Evolutionary conservation across 2,797 vertebrate genomes (phyloP).

Genomic region (Sebastes taczanowskii): DNA sequence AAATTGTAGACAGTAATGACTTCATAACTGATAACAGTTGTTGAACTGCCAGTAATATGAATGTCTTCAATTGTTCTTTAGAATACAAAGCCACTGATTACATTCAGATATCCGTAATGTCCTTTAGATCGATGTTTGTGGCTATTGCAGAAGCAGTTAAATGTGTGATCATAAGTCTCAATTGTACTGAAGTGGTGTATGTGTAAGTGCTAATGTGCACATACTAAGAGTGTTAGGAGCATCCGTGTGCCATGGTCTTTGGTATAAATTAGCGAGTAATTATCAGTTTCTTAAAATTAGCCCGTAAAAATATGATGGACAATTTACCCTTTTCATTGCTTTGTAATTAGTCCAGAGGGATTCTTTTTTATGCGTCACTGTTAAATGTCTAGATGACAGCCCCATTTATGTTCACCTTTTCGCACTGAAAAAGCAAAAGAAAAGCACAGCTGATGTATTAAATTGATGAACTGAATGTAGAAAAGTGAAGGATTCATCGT

Average conservation of each 20-base stretch:
- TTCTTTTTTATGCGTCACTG: background rate
- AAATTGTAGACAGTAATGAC: constrained; percentile 29
- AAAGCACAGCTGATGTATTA: background rate
- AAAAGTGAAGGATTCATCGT: background rate
- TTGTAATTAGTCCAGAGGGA: constrained; percentile 29
- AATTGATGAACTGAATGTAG: background rate
- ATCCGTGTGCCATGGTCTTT: background rate
- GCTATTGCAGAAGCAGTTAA: background rate
- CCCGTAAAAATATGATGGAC: constrained; percentile 1
- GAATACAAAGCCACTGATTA: background rate
- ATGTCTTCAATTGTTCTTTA: background rate
- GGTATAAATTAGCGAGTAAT: background rate
- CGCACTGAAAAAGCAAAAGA: background rate
- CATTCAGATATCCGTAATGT: background rate
- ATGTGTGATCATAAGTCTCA: background rate
- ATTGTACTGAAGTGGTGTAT: background rate
- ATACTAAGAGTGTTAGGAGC: background rate
- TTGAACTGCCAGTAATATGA: background rate
- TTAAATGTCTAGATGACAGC: constrained; percentile 8
- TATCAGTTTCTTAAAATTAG: constrained; percentile 2
- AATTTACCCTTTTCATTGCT: constrained; percentile 18
- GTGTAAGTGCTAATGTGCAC: background rate
- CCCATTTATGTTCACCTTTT: background rate
- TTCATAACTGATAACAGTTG: constrained; percentile 15
- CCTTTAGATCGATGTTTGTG: background rate